Percentiles rank a stretch among this genome's conserved stretches.
Evolutionary conservation across 2,888 invertebrate species (phyloP).

Genomic region (Leucoptera coffeella): DNA sequence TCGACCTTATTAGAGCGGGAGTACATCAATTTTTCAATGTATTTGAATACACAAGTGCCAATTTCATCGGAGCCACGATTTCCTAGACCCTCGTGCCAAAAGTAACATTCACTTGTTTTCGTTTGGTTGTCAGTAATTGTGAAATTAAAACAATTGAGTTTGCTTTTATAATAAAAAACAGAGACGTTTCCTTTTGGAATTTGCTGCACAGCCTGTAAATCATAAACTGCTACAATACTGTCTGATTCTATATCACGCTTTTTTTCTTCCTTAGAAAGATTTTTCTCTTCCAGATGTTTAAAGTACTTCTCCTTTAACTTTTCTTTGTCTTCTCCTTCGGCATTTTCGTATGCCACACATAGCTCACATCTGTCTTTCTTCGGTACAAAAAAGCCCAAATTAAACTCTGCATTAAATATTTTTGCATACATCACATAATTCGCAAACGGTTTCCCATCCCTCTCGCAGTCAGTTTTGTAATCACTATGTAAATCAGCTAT

Average conservation of each 20-base stretch:
- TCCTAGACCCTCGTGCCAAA: constrained; percentile 9
- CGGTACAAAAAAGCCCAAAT: constrained; percentile 9
- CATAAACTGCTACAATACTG: constrained; percentile 8
- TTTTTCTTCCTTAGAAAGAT: constrained; percentile 5
- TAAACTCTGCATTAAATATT: constrained; percentile 10
- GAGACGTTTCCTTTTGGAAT: constrained; percentile 8
- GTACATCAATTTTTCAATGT: too few relatives aligned
- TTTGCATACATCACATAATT: constrained; percentile 8
- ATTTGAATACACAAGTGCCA: too few relatives aligned
- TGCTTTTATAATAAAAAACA: constrained; percentile 8
- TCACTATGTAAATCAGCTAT: constrained; percentile 6
- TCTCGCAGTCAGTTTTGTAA: constrained; percentile 7
- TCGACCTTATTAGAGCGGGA: too few relatives aligned
- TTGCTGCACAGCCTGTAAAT: constrained; percentile 9
- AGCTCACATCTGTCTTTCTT: constrained; percentile 10
- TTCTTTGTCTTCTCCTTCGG: constrained; percentile 6
- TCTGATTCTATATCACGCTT: constrained; percentile 1
- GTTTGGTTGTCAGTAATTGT: constrained; percentile 6
- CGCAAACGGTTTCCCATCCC: constrained; percentile 5
- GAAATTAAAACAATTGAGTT: constrained; percentile 8
- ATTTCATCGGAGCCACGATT: constrained; percentile 8
- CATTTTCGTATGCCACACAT: constrained; percentile 6
- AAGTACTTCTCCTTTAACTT: constrained; percentile 3
- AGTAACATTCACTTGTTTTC: constrained; percentile 7
- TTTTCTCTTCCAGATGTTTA: constrained; percentile 4